A percentile compares a stretch with the other conserved stretches of the same genome.
Conservation (phyloP, 1,140 invertebrate species). For the Acromyrmex charruanus region DNA sequence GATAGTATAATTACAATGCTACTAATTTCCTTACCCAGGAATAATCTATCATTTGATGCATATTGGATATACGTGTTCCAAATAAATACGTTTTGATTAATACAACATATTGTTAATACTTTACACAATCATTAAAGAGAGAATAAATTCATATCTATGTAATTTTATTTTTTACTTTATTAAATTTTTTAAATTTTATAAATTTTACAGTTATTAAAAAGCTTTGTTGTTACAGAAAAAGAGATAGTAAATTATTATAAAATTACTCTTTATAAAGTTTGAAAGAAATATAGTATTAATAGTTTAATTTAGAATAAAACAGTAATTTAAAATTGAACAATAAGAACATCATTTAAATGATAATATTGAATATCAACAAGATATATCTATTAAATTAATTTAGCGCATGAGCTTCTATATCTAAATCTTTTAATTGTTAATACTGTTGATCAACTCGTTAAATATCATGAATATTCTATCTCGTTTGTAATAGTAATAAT, state of each 20-base stretch:
- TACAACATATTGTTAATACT: neutral
- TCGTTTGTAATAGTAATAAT: neutral
- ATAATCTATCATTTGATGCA: constrained; percentile 5
- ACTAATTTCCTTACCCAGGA: constrained; percentile 7
- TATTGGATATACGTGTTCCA: neutral
- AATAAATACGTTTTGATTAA: constrained; percentile 4
- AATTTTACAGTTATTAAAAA: neutral
- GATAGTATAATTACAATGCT: neutral
- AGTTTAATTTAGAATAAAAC: constrained; percentile 2
- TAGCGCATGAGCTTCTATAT: neutral
- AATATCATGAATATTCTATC: constrained; percentile 3
- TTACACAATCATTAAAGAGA: neutral
- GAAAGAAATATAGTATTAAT: constrained; percentile 1
- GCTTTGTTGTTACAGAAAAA: neutral
- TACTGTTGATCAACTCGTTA: neutral
- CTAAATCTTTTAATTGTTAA: constrained; percentile 1
- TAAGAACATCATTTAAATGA: neutral
- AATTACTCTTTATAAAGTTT: neutral
- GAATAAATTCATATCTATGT: neutral
- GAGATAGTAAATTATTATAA: neutral
- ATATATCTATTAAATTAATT: constrained; percentile 16
- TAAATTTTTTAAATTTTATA: neutral
- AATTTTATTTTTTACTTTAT: neutral
- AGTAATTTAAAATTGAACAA: neutral
- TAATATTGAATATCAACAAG: neutral